Evolutionary conservation across 2,888 invertebrate species (phyloP).

Genomic region (Caenorhabditis sp.): DNA sequence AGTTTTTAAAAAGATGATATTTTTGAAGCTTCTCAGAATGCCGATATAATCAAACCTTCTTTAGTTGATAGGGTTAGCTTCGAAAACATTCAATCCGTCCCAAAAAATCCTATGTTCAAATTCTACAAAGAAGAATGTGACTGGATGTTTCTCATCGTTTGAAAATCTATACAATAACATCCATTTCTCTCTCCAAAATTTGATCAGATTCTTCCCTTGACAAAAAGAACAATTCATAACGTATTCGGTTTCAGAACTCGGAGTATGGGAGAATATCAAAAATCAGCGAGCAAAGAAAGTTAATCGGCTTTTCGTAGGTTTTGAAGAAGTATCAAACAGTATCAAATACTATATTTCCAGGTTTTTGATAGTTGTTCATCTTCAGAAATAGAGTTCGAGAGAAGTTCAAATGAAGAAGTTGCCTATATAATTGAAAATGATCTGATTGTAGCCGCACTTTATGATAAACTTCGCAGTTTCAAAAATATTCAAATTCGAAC

Average conservation of each 20-base stretch:
- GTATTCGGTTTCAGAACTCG: constrained; percentile 74
- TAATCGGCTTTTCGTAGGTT: constrained; percentile 83
- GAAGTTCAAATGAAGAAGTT: constrained; percentile 81
- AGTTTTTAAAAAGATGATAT: too few species aligned
- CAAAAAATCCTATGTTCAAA: too few species aligned
- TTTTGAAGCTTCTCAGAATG: too few species aligned
- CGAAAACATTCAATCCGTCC: too few species aligned
- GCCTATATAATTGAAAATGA: constrained; percentile 95
- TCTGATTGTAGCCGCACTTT: constrained; percentile 82
- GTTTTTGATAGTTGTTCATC: constrained; percentile 93
- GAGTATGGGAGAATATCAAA: constrained; percentile 84
- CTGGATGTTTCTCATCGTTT: too few species aligned
- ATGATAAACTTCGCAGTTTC: constrained; percentile 71
- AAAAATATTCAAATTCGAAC: constrained; percentile 75
- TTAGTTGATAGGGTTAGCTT: too few species aligned
- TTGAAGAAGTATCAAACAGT: background rate
- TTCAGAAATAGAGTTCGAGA: constrained; percentile 85
- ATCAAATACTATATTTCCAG: constrained; percentile 12
- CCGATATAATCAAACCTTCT: too few species aligned
- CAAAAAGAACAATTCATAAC: too few species aligned
- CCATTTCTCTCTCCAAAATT: too few species aligned
- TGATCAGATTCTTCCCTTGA: background rate
- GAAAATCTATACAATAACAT: too few species aligned
- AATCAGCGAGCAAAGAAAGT: constrained; percentile 80
- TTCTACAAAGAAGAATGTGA: too few species aligned